phyloP scores from a whole-genome alignment of 2,888 invertebrate genomes.

The Amiota communis region DNA sequence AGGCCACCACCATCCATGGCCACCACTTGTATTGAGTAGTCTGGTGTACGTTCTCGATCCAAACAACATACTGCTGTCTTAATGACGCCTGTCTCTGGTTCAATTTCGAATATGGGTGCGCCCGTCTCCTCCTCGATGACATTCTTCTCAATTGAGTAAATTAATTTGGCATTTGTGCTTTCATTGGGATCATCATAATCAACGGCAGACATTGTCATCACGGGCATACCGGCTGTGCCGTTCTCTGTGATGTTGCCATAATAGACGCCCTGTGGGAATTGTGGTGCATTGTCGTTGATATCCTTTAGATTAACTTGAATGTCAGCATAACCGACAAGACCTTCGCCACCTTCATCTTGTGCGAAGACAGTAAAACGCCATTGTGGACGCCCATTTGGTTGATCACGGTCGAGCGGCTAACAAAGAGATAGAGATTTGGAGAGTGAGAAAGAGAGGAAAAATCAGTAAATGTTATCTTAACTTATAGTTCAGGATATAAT shows the following conservation, averaged over 20 bases:
- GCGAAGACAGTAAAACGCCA: conserved; percentile 97
- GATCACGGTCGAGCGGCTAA: conserved; percentile 95
- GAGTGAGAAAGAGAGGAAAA: background rate
- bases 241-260: conserved; percentile 97
- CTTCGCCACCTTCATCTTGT: conserved; percentile 95
- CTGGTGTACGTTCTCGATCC: conserved; percentile 93
- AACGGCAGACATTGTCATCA: conserved; percentile 98
- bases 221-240: conserved; percentile 96
- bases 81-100: conserved; percentile 94
- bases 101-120: conserved; percentile 95
- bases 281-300: conserved; percentile 97
- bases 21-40: conserved; percentile 96
- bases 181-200: conserved; percentile 97
- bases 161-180: conserved; percentile 93
- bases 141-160: conserved; percentile 96
- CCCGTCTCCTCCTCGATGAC: conserved; percentile 97
- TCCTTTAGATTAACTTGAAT: conserved; percentile 97
- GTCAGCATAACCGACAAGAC: conserved; percentile 95
- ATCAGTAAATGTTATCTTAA: too few species aligned
- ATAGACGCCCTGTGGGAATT: conserved; percentile 94
- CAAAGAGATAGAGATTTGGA: conserved; percentile 46
- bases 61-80: conserved; percentile 95
- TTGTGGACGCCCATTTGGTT: conserved; percentile 94
- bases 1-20: conserved; percentile 95
- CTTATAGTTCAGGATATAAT: too few species aligned